Evolutionary conservation across 2,113 vertebrate genomes (phyloP).

Genomic region (Acinonyx jubatus): DNA sequence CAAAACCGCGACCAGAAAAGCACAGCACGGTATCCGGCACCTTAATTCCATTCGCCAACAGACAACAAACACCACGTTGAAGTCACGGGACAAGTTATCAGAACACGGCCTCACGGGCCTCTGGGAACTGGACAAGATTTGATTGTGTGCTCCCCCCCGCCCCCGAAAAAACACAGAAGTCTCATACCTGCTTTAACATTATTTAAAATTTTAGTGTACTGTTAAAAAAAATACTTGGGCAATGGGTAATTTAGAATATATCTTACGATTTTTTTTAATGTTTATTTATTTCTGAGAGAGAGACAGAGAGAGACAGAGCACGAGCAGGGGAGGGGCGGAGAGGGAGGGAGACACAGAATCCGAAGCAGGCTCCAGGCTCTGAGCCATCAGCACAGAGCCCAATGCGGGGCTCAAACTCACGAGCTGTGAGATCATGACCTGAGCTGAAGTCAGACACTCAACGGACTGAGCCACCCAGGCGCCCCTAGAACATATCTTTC

Average conservation of each 20-base stretch:
- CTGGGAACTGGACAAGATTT: too few species aligned
- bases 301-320: too few species aligned
- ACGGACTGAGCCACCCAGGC: too few species aligned
- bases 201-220: background rate
- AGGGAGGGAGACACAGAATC: too few species aligned
- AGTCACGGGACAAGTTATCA: accelerated
- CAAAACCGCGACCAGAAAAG: background rate
- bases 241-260: background rate
- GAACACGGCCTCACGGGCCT: accelerated
- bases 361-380: too few species aligned
- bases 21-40: background rate
- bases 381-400: too few species aligned
- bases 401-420: too few species aligned
- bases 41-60: background rate
- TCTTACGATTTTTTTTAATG: background rate
- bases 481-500: background rate
- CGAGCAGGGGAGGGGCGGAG: too few species aligned
- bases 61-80: accelerated
- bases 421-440: too few species aligned
- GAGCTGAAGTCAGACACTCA: too few species aligned
- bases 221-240: background rate
- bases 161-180: background rate
- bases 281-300: too few species aligned
- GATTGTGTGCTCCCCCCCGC: accelerated
- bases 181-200: background rate